Evolutionary conservation across 2,113 vertebrate species (phyloP).

Genomic region (Platysternon megacephalum): DNA sequence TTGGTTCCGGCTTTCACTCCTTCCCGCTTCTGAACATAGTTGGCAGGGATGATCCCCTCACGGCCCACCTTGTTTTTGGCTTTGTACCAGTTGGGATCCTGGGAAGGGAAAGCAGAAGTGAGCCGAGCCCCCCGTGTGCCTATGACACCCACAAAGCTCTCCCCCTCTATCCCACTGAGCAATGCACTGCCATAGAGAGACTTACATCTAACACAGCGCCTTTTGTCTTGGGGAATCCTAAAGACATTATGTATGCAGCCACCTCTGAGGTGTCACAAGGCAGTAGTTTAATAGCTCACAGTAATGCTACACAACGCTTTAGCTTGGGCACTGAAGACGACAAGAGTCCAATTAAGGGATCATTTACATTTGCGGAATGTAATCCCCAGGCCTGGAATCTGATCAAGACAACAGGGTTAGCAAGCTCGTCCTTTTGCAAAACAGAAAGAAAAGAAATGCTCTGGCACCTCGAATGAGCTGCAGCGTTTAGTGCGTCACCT

Average conservation of each 20-base stretch:
- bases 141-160: background rate
- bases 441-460: background rate
- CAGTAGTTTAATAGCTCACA: background rate
- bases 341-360: background rate
- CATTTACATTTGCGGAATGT: background rate
- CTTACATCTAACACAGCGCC: background rate
- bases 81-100: conserved; percentile 99
- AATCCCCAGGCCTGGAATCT: background rate
- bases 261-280: background rate
- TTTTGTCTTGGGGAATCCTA: background rate
- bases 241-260: background rate
- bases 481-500: too few species aligned
- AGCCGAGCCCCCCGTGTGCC: rapidly evolving
- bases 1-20: conserved; percentile 92
- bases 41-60: conserved; percentile 95
- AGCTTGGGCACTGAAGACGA: background rate
- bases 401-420: background rate
- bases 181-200: background rate
- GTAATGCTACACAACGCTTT: background rate
- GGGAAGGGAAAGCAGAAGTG: background rate
- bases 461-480: background rate
- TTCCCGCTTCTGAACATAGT: conserved; percentile 96
- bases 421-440: background rate
- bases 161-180: background rate
- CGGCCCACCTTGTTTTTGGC: conserved; percentile 92